These are phyloP conservation scores for human DNA, from an alignment of 2,113 vertebrate genomes.

Conservation along the genomic window GRCh38 chr7:140198501-140199000, in stretches of 20 bases:
- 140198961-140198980: too few species aligned
- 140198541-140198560: not conserved
- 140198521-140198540: not conserved
- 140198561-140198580: not conserved
- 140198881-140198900: too few species aligned
- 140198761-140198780: not conserved
- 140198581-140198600: not conserved
- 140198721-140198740: not conserved
- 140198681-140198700: too few species aligned
- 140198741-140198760: not conserved
- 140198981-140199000: too few species aligned
- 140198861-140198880: too few species aligned
- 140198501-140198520: not conserved
- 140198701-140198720: too few species aligned
- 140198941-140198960: too few species aligned
- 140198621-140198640: not conserved
- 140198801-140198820: too few species aligned
- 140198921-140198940: too few species aligned
- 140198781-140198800: not conserved
- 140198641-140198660: accelerated
- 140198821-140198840: too few species aligned
- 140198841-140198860: too few species aligned
- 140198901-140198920: too few species aligned
- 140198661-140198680: not conserved
- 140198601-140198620: not conserved